These are phyloP conservation scores for Parascotia fuliginaria DNA, from an alignment of 2,888 invertebrate species.

Conservation along the genomic window DNA sequence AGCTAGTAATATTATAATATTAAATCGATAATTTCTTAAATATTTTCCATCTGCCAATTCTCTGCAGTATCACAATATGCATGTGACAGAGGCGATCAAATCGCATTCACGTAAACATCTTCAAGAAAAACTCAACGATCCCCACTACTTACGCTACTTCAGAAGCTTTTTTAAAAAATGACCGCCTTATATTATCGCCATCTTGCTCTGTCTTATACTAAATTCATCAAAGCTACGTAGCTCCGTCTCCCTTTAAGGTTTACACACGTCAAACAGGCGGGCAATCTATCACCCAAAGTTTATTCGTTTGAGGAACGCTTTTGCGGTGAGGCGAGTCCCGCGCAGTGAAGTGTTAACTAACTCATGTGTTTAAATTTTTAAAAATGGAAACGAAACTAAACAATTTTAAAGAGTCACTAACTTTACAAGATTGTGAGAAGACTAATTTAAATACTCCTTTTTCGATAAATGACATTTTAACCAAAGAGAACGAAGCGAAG, in stretches of 20 bases:
- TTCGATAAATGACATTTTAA: conserved; percentile 90
- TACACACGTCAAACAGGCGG: conserved; percentile 77
- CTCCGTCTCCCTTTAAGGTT: conserved; percentile 75
- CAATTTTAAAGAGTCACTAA: conserved; percentile 65
- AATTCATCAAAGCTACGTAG: conserved; percentile 20
- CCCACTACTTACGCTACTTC: conserved; percentile 84
- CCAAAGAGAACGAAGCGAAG: conserved; percentile 81
- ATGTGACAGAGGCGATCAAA: conserved; percentile 76
- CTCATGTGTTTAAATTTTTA: conserved; percentile 55
- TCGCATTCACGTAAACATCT: conserved; percentile 84
- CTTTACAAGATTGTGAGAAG: conserved; percentile 76
- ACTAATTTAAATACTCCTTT: conserved; percentile 87
- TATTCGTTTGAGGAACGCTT: conserved; percentile 84
- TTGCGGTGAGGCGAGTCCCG: conserved; percentile 76
- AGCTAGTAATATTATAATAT: no score
- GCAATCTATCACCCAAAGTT: conserved; percentile 81
- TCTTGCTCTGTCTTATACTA: conserved; percentile 53
- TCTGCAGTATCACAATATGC: conserved; percentile 49
- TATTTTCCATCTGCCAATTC: conserved; percentile 56
- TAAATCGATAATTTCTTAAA: no score
- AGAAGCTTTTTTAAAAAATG: conserved; percentile 80
- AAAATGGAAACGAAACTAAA: conserved; percentile 79
- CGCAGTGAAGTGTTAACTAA: conserved; percentile 63
- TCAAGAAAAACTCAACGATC: conserved; percentile 85
- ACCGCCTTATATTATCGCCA: conserved; percentile 59